Conservation (phyloP, 1,140 invertebrate species). For the Drosophila serrata region DNA sequence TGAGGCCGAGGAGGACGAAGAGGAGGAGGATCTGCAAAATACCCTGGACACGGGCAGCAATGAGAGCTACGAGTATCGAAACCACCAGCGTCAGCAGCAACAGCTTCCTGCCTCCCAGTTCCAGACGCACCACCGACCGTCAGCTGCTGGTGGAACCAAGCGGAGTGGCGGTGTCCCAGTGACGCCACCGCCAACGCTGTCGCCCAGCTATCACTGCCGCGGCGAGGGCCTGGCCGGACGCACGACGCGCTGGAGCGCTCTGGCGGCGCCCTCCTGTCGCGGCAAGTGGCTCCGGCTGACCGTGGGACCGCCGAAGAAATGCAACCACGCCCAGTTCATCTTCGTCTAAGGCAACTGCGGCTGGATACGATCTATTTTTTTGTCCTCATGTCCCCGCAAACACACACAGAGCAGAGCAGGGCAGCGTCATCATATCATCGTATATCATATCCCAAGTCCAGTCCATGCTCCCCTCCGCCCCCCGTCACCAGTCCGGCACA, state of each 20-base stretch:
- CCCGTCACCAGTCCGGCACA: not conserved
- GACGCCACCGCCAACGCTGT: constrained; percentile 49
- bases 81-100: constrained; percentile 25
- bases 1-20: constrained; percentile 40
- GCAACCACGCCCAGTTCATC: constrained; percentile 88
- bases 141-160: constrained; percentile 6
- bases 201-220: constrained; percentile 90
- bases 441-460: constrained; percentile 25
- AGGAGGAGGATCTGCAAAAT: constrained; percentile 69
- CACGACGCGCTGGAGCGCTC: constrained; percentile 91
- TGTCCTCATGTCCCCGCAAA: not conserved
- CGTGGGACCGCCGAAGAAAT: constrained; percentile 87
- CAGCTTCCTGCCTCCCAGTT: constrained; percentile 10
- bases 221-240: constrained; percentile 91
- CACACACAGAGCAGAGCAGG: constrained; percentile 18
- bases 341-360: constrained; percentile 87
- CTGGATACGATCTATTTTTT: constrained; percentile 26
- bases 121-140: constrained; percentile 12
- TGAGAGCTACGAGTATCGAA: constrained; percentile 58
- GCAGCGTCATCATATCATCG: constrained; percentile 34
- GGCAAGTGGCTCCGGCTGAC: constrained; percentile 92
- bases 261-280: constrained; percentile 92
- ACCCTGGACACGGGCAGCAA: constrained; percentile 57
- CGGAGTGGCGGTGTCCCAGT: constrained; percentile 28
- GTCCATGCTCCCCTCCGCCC: not conserved